phyloP scores from a whole-genome alignment of 2,113 vertebrate genomes.

The Callorhinus ursinus region DNA sequence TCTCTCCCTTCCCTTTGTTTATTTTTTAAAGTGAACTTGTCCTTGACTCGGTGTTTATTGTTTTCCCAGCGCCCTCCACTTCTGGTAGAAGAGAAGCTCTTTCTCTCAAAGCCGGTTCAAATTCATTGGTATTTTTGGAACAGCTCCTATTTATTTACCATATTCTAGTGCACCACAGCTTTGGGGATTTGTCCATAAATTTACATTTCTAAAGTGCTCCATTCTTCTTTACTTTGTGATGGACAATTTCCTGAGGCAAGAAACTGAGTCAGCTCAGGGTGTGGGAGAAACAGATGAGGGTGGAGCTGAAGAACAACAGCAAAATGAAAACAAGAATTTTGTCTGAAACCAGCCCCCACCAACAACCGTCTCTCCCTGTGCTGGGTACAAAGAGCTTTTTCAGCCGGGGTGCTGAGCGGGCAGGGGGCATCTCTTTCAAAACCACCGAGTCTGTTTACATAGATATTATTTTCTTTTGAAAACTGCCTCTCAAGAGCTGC shows the following conservation, averaged over 20 bases:
- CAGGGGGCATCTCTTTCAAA: not conserved
- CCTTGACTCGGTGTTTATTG: not conserved
- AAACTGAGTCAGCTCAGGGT: slow-evolving; percentile 11
- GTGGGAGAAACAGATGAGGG: slow-evolving; percentile 64
- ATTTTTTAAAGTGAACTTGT: slow-evolving; percentile 16
- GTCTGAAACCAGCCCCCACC: not conserved
- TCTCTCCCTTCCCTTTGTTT: not conserved
- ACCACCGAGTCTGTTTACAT: slow-evolving; percentile 35
- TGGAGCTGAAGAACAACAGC: slow-evolving; percentile 54
- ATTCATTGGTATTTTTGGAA: slow-evolving; percentile 35
- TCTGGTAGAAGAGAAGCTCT: not conserved
- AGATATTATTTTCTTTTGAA: slow-evolving; percentile 52
- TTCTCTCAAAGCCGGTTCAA: slow-evolving; percentile 38
- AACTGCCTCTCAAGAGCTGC: slow-evolving; percentile 28
- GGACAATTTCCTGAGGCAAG: slow-evolving; percentile 45
- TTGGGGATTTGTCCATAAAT: slow-evolving; percentile 11
- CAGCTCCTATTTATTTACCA: slow-evolving; percentile 56
- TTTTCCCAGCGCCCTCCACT: not conserved
- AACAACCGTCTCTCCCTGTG: not conserved
- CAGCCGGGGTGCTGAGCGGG: not conserved
- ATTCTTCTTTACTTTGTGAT: slow-evolving; percentile 37
- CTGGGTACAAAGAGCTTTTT: slow-evolving; percentile 67
- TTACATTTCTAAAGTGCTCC: slow-evolving; percentile 61
- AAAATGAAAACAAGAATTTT: slow-evolving; percentile 56
- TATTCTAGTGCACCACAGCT: not conserved